These are phyloP conservation scores for Eciton burchellii DNA, from an alignment of 1,140 invertebrate genomes.

Conservation along the genomic window DNA sequence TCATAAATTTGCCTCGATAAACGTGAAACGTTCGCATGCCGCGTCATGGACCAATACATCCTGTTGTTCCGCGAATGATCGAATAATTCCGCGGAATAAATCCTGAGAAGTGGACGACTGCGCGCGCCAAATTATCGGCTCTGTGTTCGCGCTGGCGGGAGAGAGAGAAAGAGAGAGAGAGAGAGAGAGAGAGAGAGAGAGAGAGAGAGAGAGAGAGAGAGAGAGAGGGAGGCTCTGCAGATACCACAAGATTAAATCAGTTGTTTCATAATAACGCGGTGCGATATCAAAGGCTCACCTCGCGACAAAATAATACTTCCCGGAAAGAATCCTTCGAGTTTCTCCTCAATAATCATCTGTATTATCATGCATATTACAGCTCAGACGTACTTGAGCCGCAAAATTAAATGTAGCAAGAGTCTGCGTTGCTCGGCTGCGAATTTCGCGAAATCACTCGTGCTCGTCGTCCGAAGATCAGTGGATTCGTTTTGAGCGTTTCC, in stretches of 20 bases:
- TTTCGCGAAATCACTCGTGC: constrained; percentile 7
- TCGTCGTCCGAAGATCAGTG: not conserved
- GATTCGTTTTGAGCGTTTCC: not conserved
- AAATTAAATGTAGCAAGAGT: too few relatives aligned
- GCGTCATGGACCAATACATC: not conserved
- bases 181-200: too few relatives aligned
- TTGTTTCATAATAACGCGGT: too few relatives aligned
- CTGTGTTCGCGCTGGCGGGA: not conserved
- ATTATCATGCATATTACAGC: not conserved
- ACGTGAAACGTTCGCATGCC: constrained; percentile 15
- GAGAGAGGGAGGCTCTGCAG: too few relatives aligned
- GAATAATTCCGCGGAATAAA: constrained; percentile 15
- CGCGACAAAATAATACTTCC: too few relatives aligned
- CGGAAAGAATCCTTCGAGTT: too few relatives aligned
- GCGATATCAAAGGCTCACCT: too few relatives aligned
- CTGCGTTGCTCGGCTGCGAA: not conserved
- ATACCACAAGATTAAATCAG: too few relatives aligned
- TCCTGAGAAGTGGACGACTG: not conserved
- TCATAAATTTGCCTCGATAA: constrained; percentile 32
- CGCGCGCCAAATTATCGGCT: not conserved
- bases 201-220: too few relatives aligned
- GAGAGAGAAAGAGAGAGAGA: too few relatives aligned
- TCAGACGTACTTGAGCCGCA: not conserved
- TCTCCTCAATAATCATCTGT: too few relatives aligned
- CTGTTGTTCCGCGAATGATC: not conserved